These are phyloP conservation scores for Gila robusta DNA, from an alignment of 2,797 vertebrate genomes.

Conservation along the genomic window DNA sequence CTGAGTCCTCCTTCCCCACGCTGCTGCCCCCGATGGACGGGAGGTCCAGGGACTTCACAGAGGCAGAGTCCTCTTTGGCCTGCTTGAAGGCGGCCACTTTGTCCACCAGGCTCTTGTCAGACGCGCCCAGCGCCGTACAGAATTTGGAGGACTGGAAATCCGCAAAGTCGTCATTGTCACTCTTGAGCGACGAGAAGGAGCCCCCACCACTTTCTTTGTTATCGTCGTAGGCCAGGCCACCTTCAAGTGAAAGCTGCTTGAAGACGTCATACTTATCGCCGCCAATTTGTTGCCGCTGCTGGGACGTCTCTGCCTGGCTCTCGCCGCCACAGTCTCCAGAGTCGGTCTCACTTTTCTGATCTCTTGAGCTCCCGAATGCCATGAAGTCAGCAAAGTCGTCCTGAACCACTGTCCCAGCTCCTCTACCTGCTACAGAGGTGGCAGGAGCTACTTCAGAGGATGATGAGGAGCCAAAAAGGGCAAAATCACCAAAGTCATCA, in stretches of 20 bases:
- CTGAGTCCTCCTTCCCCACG: slow-evolving; percentile 94
- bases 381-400: slow-evolving; percentile 99
- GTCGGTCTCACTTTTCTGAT: slow-evolving; percentile 69
- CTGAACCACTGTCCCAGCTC: slow-evolving; percentile 68
- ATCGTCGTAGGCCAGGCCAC: slow-evolving; percentile 83
- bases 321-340: neutral
- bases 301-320: slow-evolving; percentile 46
- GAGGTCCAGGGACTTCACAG: slow-evolving; percentile 97
- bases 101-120: slow-evolving; percentile 91
- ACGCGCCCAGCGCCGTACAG: slow-evolving; percentile 81
- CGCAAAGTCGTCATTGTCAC: slow-evolving; percentile 92
- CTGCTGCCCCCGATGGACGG: slow-evolving; percentile 98
- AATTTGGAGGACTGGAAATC: slow-evolving; percentile 95
- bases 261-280: slow-evolving; percentile 92
- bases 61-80: slow-evolving; percentile 95
- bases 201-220: slow-evolving; percentile 82
- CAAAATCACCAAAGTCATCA: slow-evolving; percentile 95
- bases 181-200: slow-evolving; percentile 80
- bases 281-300: slow-evolving; percentile 68
- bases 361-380: slow-evolving; percentile 88
- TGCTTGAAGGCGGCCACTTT: slow-evolving; percentile 93
- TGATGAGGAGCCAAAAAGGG: slow-evolving; percentile 84
- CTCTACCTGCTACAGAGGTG: slow-evolving; percentile 29
- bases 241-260: slow-evolving; percentile 92
- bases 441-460: slow-evolving; percentile 65